These are phyloP conservation scores for Lepilemur septentrionalis DNA, from an alignment of 2,797 vertebrate genomes.

Conservation along the genomic window DNA sequence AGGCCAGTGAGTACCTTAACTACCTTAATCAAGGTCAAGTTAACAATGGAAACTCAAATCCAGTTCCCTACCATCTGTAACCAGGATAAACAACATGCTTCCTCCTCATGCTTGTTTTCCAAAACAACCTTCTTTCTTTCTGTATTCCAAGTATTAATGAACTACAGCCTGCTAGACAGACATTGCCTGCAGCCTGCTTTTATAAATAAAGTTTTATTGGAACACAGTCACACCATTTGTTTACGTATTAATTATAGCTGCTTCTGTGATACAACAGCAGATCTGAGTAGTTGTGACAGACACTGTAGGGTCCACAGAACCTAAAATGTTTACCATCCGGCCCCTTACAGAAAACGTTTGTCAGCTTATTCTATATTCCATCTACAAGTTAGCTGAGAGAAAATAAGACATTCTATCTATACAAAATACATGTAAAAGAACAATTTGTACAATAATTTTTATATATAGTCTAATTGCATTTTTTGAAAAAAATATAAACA, in stretches of 20 bases:
- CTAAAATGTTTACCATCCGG: not conserved
- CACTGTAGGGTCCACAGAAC: not conserved
- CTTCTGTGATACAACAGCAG: not conserved
- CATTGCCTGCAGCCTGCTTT: not conserved
- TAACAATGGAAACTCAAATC: not conserved
- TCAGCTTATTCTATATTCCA: not conserved
- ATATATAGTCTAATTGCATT: not conserved
- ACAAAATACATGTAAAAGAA: not conserved
- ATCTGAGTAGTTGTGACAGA: not conserved
- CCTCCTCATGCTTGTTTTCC: not conserved
- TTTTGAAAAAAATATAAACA: not conserved
- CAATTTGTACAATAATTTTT: not conserved
- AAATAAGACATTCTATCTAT: not conserved
- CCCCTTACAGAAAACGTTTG: not conserved
- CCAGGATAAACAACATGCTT: not conserved
- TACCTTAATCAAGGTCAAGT: not conserved
- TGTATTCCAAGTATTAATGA: not conserved
- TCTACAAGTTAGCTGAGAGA: not conserved
- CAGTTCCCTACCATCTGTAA: not conserved
- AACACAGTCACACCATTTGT: not conserved
- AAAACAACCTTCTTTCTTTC: not conserved
- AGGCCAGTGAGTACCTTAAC: not conserved
- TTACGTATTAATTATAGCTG: not conserved
- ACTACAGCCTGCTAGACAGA: not conserved
- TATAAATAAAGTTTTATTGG: not conserved